Base-by-base conservation (phyloP, 2,888 invertebrate species). In the Amphiduros pacificus region DNA sequence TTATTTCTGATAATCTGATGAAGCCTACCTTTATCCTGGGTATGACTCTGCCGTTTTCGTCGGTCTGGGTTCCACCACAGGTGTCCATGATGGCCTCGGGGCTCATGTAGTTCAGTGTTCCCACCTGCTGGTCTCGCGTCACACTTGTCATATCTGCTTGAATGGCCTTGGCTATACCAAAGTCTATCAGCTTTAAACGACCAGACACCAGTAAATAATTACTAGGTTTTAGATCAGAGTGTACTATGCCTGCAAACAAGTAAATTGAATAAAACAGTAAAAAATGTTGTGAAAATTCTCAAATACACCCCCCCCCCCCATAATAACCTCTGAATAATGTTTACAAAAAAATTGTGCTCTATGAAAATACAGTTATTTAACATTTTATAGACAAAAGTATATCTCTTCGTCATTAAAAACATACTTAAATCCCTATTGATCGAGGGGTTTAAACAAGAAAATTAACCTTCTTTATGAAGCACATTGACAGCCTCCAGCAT, bases 201-300 rank as follows among this genome's bases (percentile, higher is more conserved):
- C 91, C 92, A 66, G 89, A 88, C 5, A 93, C 91, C 77, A 94
- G 86, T 48, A 98, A 86, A 83, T 98, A 99, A 84, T 98, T 98
- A 0, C 94, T 94, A 0, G 98, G 98, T 82, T 98, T 98, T 71
- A 98, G 84, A 83, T 99, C 98, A 0, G 94, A 92, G 84, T 98
- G 98, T 72, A 98, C 93, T 1, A 98, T 92, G 57, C 92, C 94
- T 93, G 77, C 20, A 79, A 64, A 44, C 36, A 14, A 44, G n/a
- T 44, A 44, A 11, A 44, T 17, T 44, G 9, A 17, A 44, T 44
- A 44, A 17, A 17, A 44, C n/a, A 44, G 5, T 44, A 36, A 9
- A n/a, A n/a, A n/a, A n/a, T n/a, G n/a, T n/a, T n/a, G n/a, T n/a
- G n/a, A n/a, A n/a, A n/a, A n/a, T n/a, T n/a, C n/a, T n/a, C n/a